Evolutionary conservation across 2,888 invertebrate species (phyloP), one percentile per base, ranked within the genome.

Genomic region (Cosmorhoe ocellata): DNA sequence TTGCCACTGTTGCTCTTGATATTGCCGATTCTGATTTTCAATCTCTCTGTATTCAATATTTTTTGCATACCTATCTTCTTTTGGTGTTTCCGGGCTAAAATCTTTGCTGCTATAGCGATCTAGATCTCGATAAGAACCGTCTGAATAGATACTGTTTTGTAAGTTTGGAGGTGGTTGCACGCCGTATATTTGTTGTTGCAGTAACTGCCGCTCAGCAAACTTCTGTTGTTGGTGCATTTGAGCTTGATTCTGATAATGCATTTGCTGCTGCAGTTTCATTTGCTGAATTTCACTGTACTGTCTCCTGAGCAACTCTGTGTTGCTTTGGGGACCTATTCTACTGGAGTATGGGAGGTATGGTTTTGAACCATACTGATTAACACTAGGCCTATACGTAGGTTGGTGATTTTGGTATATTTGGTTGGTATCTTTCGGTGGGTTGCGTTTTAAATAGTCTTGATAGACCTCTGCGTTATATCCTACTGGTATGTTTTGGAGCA

Each of bases 281-380:
- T 93, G 92, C 66, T 93, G 93, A 59, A 93, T 81, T 74, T 93
- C 92, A 63, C 92, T 92, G 58, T 93, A 93, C 66, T 93, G 92
- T 59, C 91, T 85, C 61, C 92, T 84, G 62, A 92, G 73, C 59
- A 93, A 61, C 59, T 93, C 92, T 34, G 93, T 92, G 59, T 93
- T 92, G 69, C 93, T 92, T 52, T 89, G 87, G 14, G 88, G 80
- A 61, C 90, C 89, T 79, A 87, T 88, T 65, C 90, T 82, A 79
- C 77, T 90, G 4, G 90, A 87, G 69, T 87, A 91, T 42, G 90
- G 90, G 57, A 90, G 77, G 70, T 91, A 91, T 59, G 89, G 89
- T 71, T 89, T 89, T 14, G 86, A 81, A 68, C 86, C 84, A 62
- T 86, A 87, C 56, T 86, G 84, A 67, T 87, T 89, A 70, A 79